Evolutionary conservation across 2,797 vertebrate genomes (phyloP).

Genomic region (Leucoraja ocellata): DNA sequence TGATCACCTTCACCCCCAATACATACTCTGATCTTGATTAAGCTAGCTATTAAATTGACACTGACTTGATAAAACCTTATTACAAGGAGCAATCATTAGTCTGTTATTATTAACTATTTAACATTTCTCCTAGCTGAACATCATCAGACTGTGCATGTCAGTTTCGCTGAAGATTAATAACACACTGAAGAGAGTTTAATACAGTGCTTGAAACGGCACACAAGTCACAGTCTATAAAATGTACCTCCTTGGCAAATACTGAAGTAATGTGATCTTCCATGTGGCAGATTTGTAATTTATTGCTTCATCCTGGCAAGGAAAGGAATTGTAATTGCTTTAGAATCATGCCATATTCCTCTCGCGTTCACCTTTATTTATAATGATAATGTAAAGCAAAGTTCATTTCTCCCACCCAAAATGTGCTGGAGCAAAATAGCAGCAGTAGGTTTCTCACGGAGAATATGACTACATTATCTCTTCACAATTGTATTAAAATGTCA

Average conservation of each 20-base stretch:
- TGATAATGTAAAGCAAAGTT: slow-evolving; percentile 38
- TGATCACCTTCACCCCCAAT: slow-evolving; percentile 33
- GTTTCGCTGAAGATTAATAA: slow-evolving; percentile 35
- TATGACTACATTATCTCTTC: background rate
- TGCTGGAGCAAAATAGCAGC: slow-evolving; percentile 42
- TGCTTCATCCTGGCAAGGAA: slow-evolving; percentile 40
- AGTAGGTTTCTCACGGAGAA: slow-evolving; percentile 47
- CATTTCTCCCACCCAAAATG: slow-evolving; percentile 36
- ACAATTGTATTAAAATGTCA: background rate
- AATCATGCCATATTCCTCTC: slow-evolving; percentile 43
- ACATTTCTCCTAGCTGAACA: slow-evolving; percentile 28
- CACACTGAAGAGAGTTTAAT: slow-evolving; percentile 33
- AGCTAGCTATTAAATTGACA: slow-evolving; percentile 37
- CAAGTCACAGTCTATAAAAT: slow-evolving; percentile 34
- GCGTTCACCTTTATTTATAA: slow-evolving; percentile 38
- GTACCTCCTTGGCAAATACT: slow-evolving; percentile 31
- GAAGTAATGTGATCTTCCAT: slow-evolving; percentile 32
- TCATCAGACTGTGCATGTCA: slow-evolving; percentile 21
- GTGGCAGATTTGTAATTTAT: slow-evolving; percentile 42
- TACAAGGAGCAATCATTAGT: slow-evolving; percentile 29
- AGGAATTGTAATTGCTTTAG: slow-evolving; percentile 42
- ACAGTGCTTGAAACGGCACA: slow-evolving; percentile 29
- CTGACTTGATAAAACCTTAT: slow-evolving; percentile 21
- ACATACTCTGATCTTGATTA: slow-evolving; percentile 35
- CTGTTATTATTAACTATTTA: slow-evolving; percentile 38